A percentile compares a stretch with the other conserved stretches of the same genome.
Evolutionary conservation across 2,797 vertebrate genomes (phyloP).

Genomic region (Eulemur rubriventer): DNA sequence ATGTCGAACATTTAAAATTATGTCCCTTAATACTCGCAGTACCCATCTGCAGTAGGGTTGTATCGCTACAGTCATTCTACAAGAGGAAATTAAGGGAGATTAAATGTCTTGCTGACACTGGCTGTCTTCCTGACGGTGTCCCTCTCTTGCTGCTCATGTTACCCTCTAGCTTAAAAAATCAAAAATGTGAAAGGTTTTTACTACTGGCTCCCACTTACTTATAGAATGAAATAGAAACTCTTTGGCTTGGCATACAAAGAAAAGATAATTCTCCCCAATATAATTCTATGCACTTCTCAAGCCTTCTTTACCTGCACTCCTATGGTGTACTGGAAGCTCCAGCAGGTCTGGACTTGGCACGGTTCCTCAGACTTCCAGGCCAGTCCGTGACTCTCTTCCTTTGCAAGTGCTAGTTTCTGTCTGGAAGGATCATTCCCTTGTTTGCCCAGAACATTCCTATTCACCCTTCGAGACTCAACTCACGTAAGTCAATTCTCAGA

Average conservation of each 20-base stretch:
- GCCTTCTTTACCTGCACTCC: not conserved
- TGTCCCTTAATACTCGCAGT: not conserved
- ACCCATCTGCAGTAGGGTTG: not conserved
- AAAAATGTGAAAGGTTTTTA: not conserved
- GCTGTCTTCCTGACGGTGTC: not conserved
- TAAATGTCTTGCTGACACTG: not conserved
- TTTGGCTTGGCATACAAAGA: not conserved
- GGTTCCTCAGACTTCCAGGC: not conserved
- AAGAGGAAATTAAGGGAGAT: not conserved
- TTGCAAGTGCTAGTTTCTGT: not conserved
- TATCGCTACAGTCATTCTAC: not conserved
- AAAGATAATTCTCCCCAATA: not conserved
- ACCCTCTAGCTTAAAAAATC: not conserved
- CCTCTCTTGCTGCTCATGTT: not conserved
- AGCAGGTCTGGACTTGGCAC: not conserved
- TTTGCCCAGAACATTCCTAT: not conserved
- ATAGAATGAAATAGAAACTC: not conserved
- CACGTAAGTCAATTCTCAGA: not conserved
- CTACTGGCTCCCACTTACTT: not conserved
- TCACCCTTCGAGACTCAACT: not conserved
- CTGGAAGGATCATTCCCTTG: not conserved
- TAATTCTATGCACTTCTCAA: not conserved
- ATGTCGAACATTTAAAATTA: not conserved
- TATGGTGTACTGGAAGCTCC: fast-evolving
- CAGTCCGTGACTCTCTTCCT: not conserved